phyloP scores from a whole-genome alignment of 2,888 invertebrate genomes.

The Scaptomyza caliginosa region DNA sequence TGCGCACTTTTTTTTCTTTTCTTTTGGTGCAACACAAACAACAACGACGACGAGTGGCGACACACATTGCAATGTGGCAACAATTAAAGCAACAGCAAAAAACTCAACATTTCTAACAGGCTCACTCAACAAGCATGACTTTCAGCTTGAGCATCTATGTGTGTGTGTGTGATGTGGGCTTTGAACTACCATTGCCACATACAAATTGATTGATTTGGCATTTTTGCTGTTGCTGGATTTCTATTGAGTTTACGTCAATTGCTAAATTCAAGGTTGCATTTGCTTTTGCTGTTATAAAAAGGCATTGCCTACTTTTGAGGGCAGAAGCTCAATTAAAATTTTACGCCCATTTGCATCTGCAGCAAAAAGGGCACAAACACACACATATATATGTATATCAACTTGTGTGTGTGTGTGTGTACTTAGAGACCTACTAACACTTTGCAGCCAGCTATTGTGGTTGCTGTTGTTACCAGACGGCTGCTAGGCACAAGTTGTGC shows the following conservation, averaged over 20 bases:
- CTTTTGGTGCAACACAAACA: constrained; percentile 2
- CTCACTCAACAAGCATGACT: not conserved
- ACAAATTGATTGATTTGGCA: constrained; percentile 61
- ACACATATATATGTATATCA: constrained; percentile 13
- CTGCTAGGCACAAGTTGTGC: constrained; percentile 60
- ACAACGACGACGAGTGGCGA: constrained; percentile 9
- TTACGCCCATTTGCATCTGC: constrained; percentile 71
- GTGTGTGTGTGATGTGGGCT: constrained; percentile 6
- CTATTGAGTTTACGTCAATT: constrained; percentile 48
- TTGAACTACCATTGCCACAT: too few species aligned
- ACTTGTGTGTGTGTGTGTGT: constrained; percentile 16
- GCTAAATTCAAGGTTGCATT: constrained; percentile 51
- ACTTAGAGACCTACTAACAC: constrained; percentile 31
- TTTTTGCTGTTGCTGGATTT: constrained; percentile 52
- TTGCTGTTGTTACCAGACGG: constrained; percentile 30
- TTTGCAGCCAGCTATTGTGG: constrained; percentile 21
- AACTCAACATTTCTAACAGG: constrained; percentile 11
- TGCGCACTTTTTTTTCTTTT: constrained; percentile 40
- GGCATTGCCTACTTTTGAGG: constrained; percentile 61
- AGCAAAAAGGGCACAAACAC: constrained; percentile 25
- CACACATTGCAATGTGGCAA: constrained; percentile 23
- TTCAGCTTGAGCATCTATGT: not conserved
- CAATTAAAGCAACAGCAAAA: constrained; percentile 32
- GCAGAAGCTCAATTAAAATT: constrained; percentile 78
- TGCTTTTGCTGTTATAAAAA: constrained; percentile 40